These are phyloP conservation scores for Epistrophe eligans DNA, from an alignment of 2,888 invertebrate species.

Conservation along the genomic window DNA sequence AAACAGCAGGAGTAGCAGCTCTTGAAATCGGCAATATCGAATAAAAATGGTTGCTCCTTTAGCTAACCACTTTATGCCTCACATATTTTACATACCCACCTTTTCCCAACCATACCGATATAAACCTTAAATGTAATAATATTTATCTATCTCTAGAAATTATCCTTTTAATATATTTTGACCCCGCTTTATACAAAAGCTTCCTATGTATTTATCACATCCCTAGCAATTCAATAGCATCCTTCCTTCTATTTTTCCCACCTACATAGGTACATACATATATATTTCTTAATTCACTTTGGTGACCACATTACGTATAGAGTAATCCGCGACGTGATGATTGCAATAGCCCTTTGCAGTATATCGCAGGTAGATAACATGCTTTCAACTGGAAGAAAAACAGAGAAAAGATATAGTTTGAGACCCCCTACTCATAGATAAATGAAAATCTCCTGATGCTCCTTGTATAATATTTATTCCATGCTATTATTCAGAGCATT, in stretches of 20 bases:
- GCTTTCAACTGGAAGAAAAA: constrained; percentile 41
- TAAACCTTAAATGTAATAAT: constrained; percentile 4
- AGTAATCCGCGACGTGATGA: constrained; percentile 20
- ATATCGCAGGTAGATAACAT: constrained; percentile 39
- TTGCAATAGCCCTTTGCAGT: constrained; percentile 14
- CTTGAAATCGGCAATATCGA: constrained; percentile 15
- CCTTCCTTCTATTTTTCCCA: not conserved
- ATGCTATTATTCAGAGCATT: not conserved
- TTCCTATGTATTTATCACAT: constrained; percentile 6
- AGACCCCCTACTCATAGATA: not conserved
- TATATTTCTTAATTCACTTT: constrained; percentile 44
- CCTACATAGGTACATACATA: not conserved
- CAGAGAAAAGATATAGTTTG: not conserved
- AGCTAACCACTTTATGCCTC: not conserved
- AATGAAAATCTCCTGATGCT: not conserved
- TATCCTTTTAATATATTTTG: constrained; percentile 10
- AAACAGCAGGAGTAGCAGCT: constrained; percentile 9
- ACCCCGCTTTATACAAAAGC: not conserved
- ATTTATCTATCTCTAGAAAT: not conserved
- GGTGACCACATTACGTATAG: constrained; percentile 24
- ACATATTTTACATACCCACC: not conserved
- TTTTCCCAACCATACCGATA: not conserved
- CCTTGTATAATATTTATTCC: not conserved
- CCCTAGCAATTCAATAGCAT: not conserved
- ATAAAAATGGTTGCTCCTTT: constrained; percentile 4